Percentiles rank a stretch among this genome's conserved stretches.
Conservation (phyloP, 2,797 vertebrate genomes). For the Sus cebifrons region DNA sequence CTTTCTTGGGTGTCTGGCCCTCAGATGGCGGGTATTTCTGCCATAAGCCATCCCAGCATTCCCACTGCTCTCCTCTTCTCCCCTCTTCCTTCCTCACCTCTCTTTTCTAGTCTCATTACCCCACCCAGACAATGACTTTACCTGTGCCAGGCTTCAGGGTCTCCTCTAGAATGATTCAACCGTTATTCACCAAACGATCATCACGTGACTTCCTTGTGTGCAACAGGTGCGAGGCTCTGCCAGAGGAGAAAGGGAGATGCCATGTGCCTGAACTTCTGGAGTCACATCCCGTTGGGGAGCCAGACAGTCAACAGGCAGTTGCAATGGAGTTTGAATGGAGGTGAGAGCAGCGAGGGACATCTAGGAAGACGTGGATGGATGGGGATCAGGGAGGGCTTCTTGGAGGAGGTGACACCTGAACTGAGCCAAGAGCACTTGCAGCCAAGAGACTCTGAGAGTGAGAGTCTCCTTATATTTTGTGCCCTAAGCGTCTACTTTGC, state of each 20-base stretch:
- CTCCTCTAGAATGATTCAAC: not conserved
- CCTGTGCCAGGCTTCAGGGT: not conserved
- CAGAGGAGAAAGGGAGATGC: not conserved
- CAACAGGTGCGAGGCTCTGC: not conserved
- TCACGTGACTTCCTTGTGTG: not conserved
- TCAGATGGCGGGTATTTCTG: not conserved
- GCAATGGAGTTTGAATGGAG: not conserved
- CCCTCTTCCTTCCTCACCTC: not conserved
- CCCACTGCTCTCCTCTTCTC: not conserved
- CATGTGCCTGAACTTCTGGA: accelerated
- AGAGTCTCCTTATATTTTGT: not conserved
- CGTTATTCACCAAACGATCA: not conserved
- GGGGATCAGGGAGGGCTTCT: not conserved
- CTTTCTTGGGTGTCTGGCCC: not conserved
- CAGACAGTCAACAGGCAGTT: not conserved
- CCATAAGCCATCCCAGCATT: not conserved
- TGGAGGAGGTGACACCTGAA: not conserved
- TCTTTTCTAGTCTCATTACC: not conserved
- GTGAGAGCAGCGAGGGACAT: not conserved
- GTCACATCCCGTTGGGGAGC: not conserved
- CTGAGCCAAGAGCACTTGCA: not conserved
- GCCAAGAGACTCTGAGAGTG: too few species aligned
- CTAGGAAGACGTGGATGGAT: not conserved
- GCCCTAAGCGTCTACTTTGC: not conserved
- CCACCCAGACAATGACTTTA: not conserved